A percentile compares a stretch with the other conserved stretches of the same genome.
These are phyloP conservation scores for Pachymerium ferrugineum DNA, from an alignment of 2,888 invertebrate genomes.

Conservation along the genomic window DNA sequence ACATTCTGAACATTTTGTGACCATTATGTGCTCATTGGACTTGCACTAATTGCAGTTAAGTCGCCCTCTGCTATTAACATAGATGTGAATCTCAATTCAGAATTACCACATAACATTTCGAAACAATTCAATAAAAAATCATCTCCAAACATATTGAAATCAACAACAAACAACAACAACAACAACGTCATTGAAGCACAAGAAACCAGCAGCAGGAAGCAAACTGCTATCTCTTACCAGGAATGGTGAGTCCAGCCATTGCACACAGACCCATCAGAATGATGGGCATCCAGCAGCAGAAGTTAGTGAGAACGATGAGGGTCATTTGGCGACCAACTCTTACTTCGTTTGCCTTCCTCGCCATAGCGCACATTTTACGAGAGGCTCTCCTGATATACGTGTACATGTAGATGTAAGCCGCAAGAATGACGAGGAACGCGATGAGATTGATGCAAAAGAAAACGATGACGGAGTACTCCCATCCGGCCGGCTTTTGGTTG, in stretches of 20 bases:
- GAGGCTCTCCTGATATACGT: constrained; percentile 39
- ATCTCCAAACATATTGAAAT: too few relatives aligned
- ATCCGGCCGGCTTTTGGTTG: constrained; percentile 43
- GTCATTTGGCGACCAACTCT: constrained; percentile 44
- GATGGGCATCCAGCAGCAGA: constrained; percentile 44
- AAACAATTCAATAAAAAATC: too few relatives aligned
- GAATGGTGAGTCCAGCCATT: constrained; percentile 38
- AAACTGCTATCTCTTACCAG: constrained; percentile 32
- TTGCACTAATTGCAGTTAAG: too few relatives aligned
- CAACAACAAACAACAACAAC: too few relatives aligned
- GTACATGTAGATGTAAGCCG: constrained; percentile 45
- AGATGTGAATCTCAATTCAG: too few relatives aligned
- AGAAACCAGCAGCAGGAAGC: not conserved
- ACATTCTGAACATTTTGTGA: too few relatives aligned
- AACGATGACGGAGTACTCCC: constrained; percentile 45
- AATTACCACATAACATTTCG: too few relatives aligned
- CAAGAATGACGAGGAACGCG: constrained; percentile 43
- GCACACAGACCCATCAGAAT: constrained; percentile 42
- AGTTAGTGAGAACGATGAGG: constrained; percentile 43
- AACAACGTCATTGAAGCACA: too few relatives aligned
- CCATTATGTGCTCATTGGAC: too few relatives aligned
- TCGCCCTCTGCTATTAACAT: too few relatives aligned
- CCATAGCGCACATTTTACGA: constrained; percentile 38
- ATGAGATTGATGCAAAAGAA: constrained; percentile 44
- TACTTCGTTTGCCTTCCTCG: constrained; percentile 39